These are phyloP conservation scores for Siniperca knerii DNA, from an alignment of 2,113 vertebrate genomes.

Conservation along the genomic window DNA sequence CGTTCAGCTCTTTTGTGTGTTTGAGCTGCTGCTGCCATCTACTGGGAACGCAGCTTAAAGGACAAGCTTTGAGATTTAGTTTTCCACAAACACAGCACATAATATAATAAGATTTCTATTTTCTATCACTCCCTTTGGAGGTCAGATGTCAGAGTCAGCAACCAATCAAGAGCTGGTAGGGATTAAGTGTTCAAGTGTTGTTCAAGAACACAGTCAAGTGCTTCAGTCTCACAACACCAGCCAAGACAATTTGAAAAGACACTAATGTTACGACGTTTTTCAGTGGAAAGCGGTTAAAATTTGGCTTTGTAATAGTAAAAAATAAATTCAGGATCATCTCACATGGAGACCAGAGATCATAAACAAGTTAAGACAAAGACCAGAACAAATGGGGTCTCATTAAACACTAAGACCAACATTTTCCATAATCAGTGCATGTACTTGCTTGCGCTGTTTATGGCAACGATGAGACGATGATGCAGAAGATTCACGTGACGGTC, in stretches of 20 bases:
- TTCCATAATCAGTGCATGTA: neutral
- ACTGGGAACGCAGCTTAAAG: constrained; percentile 18
- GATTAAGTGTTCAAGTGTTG: neutral
- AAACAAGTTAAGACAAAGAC: neutral
- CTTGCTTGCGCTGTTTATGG: neutral
- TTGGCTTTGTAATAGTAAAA: neutral
- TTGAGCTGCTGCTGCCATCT: constrained; percentile 66
- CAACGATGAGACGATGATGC: neutral
- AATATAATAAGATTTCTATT: neutral
- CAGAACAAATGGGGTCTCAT: neutral
- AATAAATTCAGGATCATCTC: neutral
- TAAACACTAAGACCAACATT: neutral
- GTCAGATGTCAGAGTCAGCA: neutral
- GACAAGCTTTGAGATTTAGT: neutral
- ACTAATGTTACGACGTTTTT: no score
- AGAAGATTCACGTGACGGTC: no score
- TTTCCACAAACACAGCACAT: neutral
- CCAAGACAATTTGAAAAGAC: neutral
- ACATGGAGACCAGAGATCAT: neutral
- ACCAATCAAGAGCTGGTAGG: no score
- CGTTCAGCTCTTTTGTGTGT: neutral
- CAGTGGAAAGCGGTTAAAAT: neutral
- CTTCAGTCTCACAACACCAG: neutral
- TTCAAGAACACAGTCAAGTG: neutral
- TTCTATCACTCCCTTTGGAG: neutral